Evolutionary conservation across 2,888 invertebrate species (phyloP), one percentile per base, ranked within the genome.

Genomic region (Portevinia maculata): DNA sequence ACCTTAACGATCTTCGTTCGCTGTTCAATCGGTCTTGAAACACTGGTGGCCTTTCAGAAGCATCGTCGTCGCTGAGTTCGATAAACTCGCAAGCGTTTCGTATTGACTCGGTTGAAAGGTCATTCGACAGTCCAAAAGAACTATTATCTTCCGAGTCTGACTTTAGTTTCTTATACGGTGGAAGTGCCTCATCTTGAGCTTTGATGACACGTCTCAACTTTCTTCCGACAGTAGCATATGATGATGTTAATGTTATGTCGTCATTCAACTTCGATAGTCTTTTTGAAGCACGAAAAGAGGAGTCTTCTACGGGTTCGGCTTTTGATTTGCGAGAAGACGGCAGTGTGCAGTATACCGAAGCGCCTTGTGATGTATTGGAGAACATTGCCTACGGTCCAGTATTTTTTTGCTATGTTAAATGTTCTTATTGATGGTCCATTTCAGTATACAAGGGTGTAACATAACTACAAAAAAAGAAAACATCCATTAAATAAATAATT

Each of bases 41-140:
- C 21, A 84, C 65, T 50, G 86, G 85, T 1, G 88, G 88, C 13
- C 86, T 87, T 62, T 88, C 87, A 59, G 87, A 87, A 7, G 87
- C 76, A 69, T 89, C 88, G 76, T 89, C 88, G 70, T 89, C 89
- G 69, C 88, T 89, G n/a, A 87, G 81, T 44, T 88, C 85, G 19
- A 85, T 83, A 44, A 88, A 88, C 69, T 87, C 89, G 70, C 89
- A 89, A n/a, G 88, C 88, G 30, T 88, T 87, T 55, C 87, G 87
- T 50, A 89, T 86, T 17, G 90, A 89, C 76, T 90, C 89, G 24
- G 88, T 89, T 53, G 89, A 90, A 3, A 88, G 85, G 84, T 88
- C 87, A 53, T 88, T 87, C 19, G 89, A 89, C 41, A 88, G 84
- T 37, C 88, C 89, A 85, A 86, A 87, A 0, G 84, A 73, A 15